Conservation (phyloP, 2,888 invertebrate genomes). For the Pseudococcus viburni region DNA sequence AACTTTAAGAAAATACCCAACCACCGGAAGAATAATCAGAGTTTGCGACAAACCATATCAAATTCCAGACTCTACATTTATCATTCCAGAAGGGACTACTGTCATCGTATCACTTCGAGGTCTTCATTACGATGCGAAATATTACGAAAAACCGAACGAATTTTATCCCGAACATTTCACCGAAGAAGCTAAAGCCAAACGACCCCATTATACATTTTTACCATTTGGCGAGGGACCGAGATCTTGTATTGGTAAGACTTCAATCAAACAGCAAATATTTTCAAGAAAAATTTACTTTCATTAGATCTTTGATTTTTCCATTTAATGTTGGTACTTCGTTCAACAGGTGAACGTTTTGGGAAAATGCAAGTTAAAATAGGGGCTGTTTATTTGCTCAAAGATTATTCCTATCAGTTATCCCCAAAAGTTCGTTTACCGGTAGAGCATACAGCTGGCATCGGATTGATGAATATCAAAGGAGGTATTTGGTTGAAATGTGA, state of each 20-base stretch:
- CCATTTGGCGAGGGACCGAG: constrained; percentile 34
- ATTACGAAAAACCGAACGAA: constrained; percentile 25
- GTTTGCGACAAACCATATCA: constrained; percentile 8
- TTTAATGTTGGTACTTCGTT: neutral
- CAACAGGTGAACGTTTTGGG: constrained; percentile 61
- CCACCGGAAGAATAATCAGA: neutral
- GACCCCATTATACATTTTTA: constrained; percentile 28
- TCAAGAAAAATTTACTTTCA: too few species aligned
- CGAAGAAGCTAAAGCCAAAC: constrained; percentile 28
- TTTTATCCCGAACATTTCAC: constrained; percentile 28
- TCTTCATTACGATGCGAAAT: constrained; percentile 6
- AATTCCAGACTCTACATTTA: neutral
- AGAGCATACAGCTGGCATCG: neutral
- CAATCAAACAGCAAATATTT: too few species aligned
- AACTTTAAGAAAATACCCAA: constrained; percentile 29
- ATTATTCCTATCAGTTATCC: constrained; percentile 32
- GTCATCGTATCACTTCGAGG: neutral
- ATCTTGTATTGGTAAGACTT: neutral
- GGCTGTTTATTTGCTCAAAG: constrained; percentile 49
- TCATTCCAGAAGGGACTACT: neutral
- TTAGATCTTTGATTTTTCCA: neutral
- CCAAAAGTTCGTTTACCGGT: constrained; percentile 51
- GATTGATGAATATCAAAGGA: neutral
- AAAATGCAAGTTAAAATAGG: constrained; percentile 64
- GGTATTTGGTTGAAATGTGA: constrained; percentile 30